Base-by-base conservation (phyloP, 2,888 invertebrate genomes). In the Lithophane socia region DNA sequence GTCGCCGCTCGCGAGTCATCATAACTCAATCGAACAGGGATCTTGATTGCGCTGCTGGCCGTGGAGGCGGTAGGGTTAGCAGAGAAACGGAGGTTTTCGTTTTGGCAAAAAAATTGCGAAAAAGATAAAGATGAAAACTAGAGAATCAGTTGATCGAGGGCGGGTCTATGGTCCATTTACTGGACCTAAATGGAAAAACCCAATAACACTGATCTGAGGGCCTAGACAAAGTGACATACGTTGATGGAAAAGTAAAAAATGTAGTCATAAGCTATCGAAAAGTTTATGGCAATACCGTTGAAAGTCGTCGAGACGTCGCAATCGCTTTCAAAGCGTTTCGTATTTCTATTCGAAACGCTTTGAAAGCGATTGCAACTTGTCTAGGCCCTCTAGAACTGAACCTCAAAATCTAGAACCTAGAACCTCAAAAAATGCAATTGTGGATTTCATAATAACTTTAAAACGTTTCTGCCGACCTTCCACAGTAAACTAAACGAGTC, bases 21-120 rank as follows among this genome's bases (percentile, higher is more conserved):
- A 91, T 93, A 92, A 92, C 90, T 92, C 91, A 90, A 91, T 92
- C 90, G 88, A 88, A 87, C 89, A 87, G 80, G 80, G 90, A 92
- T 93, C 92, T 92, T 93, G 92, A 92, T 92, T 92, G 89, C 91
- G 75, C 74, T 83, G 82, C 80, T 74, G 73, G 74, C 84, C 78
- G 63, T 82, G 80, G 75, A 81, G 80, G 79, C 54, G 84, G 87
- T 83, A 87, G 29, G 42, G 87, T 75, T 52, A 29, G 77, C 85
- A 87, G 5, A 81, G 12, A 37, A 56, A 54, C 0, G 3, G n/a
- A 12, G 9, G n/a, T 12, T 5, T 3, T 8, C 2, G 0, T 13
- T 60, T 56, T 47, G 52, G 9, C 54, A 52, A 52, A 18, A 49
- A 52, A 52, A 52, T 2, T 2, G 7, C 49, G 18, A 18, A 52